Evolutionary conservation across 1,140 invertebrate species (phyloP).

Genomic region (Hypsibius dujardini): DNA sequence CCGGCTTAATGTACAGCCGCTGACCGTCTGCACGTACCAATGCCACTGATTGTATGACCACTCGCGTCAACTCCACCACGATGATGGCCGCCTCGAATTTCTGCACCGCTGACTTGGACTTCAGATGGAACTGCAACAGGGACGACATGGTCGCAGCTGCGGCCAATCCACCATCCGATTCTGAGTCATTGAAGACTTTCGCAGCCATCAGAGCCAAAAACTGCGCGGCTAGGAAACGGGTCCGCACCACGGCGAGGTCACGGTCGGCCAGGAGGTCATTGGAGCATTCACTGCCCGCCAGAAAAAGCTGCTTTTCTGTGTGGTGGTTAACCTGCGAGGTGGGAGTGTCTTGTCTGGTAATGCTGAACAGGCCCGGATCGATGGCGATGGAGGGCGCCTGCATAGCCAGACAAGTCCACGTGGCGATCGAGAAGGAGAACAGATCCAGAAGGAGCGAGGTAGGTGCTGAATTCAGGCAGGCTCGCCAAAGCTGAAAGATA

Average conservation of each 20-base stretch:
- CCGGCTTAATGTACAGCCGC: too few species aligned
- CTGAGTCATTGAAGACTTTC: background rate
- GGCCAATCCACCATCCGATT: constrained; percentile 17
- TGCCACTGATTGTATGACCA: too few species aligned
- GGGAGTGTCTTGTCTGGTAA: too few species aligned
- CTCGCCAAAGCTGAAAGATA: constrained; percentile 52
- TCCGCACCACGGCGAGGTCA: constrained; percentile 27
- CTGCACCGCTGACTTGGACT: constrained; percentile 32
- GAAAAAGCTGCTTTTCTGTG: background rate
- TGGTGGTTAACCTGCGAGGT: too few species aligned
- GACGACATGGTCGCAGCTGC: constrained; percentile 28
- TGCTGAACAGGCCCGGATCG: constrained; percentile 46
- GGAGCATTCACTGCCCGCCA: constrained; percentile 24
- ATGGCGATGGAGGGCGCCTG: constrained; percentile 65
- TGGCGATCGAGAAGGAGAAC: constrained; percentile 62
- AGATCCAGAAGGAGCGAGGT: constrained; percentile 55
- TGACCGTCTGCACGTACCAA: too few species aligned
- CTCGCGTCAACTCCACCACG: too few species aligned
- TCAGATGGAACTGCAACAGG: constrained; percentile 31
- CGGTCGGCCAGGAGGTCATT: constrained; percentile 24
- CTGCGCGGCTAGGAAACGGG: constrained; percentile 29
- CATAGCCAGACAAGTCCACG: constrained; percentile 91
- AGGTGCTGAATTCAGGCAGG: constrained; percentile 49
- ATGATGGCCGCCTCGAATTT: constrained; percentile 29
- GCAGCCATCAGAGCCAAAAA: constrained; percentile 21